Evolutionary conservation across 2,797 vertebrate species (phyloP).

Genomic region (Varecia variegata): DNA sequence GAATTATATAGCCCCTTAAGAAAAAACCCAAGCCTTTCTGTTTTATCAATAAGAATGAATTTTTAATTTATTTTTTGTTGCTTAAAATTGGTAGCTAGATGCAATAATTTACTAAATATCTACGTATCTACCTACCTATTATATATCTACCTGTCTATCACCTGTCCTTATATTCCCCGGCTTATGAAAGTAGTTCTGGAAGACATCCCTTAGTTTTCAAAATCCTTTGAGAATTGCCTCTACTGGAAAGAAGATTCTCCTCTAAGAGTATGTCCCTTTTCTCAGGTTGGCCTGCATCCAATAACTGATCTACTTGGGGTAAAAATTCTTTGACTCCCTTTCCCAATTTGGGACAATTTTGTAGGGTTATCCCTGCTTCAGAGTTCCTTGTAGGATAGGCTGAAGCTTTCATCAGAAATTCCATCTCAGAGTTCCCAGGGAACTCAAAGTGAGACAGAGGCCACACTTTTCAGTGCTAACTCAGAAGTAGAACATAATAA

Average conservation of each 20-base stretch:
- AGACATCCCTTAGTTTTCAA: not conserved
- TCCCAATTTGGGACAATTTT: not conserved
- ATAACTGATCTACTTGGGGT: not conserved
- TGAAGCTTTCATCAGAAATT: not conserved
- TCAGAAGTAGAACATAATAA: not conserved
- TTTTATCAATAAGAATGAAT: not conserved
- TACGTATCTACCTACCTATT: not conserved
- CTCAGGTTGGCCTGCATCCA: not conserved
- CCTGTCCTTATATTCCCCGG: not conserved
- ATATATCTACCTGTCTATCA: not conserved
- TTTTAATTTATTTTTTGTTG: not conserved
- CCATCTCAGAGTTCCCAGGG: not conserved
- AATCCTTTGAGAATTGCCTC: not conserved
- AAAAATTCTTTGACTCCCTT: not conserved
- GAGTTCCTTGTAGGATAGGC: not conserved
- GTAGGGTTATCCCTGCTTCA: not conserved
- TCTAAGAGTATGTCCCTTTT: not conserved
- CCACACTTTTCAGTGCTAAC: not conserved
- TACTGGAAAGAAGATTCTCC: not conserved
- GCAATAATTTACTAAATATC: not conserved
- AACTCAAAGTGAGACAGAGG: not conserved
- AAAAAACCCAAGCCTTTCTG: not conserved
- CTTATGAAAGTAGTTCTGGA: not conserved
- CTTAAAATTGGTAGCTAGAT: not conserved
- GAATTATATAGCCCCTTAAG: not conserved